A percentile compares a stretch with the other conserved stretches of the same genome.
These are phyloP conservation scores for Nomada hirtipes DNA, from an alignment of 2,888 invertebrate species.

Conservation along the genomic window DNA sequence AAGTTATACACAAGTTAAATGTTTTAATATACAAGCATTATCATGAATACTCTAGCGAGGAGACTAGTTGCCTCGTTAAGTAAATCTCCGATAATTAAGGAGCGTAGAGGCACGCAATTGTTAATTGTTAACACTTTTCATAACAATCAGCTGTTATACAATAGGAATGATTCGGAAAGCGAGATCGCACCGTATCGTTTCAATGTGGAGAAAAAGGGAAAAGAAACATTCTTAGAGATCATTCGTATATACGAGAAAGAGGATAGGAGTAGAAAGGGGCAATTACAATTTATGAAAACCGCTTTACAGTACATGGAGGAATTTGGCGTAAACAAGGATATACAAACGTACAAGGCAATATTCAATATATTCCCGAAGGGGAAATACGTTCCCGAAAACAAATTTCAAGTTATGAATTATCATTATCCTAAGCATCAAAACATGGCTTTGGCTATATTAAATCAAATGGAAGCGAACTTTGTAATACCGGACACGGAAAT, in stretches of 20 bases:
- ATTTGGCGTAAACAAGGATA: conserved; percentile 94
- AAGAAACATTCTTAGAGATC: conserved; percentile 89
- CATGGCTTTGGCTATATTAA: conserved; percentile 94
- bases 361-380: conserved; percentile 95
- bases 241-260: conserved; percentile 90
- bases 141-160: conserved; percentile 10
- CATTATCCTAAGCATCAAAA: conserved; percentile 98
- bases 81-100: conserved; percentile 3
- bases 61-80: background rate
- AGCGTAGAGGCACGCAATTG: background rate
- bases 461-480: conserved; percentile 97
- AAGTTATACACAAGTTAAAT: background rate
- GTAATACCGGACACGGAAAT: conserved; percentile 97
- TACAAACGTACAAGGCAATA: conserved; percentile 94
- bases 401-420: conserved; percentile 95
- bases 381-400: conserved; percentile 92
- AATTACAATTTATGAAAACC: conserved; percentile 97
- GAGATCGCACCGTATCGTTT: conserved; percentile 77
- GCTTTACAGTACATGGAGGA: conserved; percentile 95
- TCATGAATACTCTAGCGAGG: conserved; percentile 24
- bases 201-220: conserved; percentile 86
- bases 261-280: conserved; percentile 91
- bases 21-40: background rate
- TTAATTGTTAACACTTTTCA: conserved; percentile 26
- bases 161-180: background rate